Evolutionary conservation across 2,113 vertebrate species (phyloP).

Genomic region (Ptychochromis oligacanthus): DNA sequence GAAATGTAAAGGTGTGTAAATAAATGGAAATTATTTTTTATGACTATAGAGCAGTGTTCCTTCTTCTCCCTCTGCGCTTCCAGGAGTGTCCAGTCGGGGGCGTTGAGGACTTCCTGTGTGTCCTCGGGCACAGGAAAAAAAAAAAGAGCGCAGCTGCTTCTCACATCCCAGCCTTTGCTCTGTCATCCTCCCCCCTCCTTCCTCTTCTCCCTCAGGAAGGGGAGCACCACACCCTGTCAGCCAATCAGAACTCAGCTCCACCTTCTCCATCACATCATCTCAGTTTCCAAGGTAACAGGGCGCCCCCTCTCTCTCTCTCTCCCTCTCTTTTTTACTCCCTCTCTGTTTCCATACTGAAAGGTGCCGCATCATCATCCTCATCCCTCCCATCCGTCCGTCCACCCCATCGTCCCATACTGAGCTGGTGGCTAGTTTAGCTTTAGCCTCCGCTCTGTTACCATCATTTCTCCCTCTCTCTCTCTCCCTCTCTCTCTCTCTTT

Average conservation of each 20-base stretch:
- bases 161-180: constrained; percentile 50
- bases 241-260: constrained; percentile 88
- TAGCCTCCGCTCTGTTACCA: constrained; percentile 80
- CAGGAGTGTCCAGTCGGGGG: background rate
- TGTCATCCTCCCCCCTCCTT: constrained; percentile 62
- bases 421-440: constrained; percentile 92
- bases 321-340: background rate
- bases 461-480: constrained; percentile 59
- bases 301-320: constrained; percentile 40
- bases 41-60: background rate
- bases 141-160: constrained; percentile 41
- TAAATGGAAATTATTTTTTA: background rate
- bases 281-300: constrained; percentile 93
- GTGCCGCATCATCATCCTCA: constrained; percentile 96
- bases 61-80: background rate
- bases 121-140: background rate
- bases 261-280: constrained; percentile 92
- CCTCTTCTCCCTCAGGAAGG: constrained; percentile 27
- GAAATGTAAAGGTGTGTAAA: background rate
- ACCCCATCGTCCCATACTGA: constrained; percentile 70
- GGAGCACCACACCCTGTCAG: constrained; percentile 79
- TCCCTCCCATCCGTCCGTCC: constrained; percentile 62
- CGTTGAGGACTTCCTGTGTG: background rate
- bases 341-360: constrained; percentile 83
- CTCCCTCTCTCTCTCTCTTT: constrained; percentile 33